These are phyloP conservation scores for Caenorhabditis afra DNA, from an alignment of 2,888 invertebrate species.

Conservation along the genomic window DNA sequence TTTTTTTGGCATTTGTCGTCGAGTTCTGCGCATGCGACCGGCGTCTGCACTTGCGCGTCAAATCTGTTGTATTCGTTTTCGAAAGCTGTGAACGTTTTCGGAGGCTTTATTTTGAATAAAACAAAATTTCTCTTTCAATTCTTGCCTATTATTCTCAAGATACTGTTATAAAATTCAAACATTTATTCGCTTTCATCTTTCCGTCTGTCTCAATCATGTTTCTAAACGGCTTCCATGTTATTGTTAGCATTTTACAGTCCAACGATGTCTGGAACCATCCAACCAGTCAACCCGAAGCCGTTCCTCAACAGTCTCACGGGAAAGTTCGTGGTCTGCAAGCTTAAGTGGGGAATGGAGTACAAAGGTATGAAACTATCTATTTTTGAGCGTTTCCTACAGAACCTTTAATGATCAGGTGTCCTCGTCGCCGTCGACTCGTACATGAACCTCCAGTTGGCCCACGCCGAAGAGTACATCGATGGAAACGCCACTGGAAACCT, in stretches of 20 bases:
- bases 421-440: constrained; percentile 98
- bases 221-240: no score
- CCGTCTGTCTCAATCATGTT: no score
- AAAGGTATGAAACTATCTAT: constrained; percentile 83
- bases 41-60: constrained; percentile 39
- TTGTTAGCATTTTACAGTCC: not conserved
- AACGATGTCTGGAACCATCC: constrained; percentile 31
- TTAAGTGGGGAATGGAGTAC: constrained; percentile 99
- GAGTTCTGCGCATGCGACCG: constrained; percentile 4
- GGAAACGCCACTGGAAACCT: constrained; percentile 92
- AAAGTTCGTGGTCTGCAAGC: constrained; percentile 95
- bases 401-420: constrained; percentile 84
- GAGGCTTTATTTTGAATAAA: not conserved
- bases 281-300: constrained; percentile 97
- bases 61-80: constrained; percentile 10
- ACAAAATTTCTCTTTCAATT: not conserved
- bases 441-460: constrained; percentile 97
- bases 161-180: no score
- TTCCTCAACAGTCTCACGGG: constrained; percentile 98
- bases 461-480: constrained; percentile 97
- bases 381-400: not conserved
- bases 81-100: constrained; percentile 8
- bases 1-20: constrained; percentile 3
- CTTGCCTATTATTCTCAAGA: no score
- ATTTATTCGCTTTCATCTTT: no score